A percentile compares a stretch with the other conserved stretches of the same genome.
Conservation (phyloP, 2,888 invertebrate species). For the Neria commutata region DNA sequence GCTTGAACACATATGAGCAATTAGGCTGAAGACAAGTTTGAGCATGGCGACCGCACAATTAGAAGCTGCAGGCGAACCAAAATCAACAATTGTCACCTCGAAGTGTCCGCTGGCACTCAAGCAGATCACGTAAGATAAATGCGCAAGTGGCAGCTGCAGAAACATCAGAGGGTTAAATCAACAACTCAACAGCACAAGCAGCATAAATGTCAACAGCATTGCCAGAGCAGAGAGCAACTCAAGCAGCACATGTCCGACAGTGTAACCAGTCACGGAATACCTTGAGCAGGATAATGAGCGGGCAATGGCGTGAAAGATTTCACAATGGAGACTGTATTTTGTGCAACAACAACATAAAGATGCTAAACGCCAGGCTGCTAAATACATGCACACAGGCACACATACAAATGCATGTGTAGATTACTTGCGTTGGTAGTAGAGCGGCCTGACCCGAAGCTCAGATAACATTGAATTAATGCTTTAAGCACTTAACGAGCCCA, state of each 20-base stretch:
- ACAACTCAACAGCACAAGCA: neutral
- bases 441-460: neutral
- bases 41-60: neutral
- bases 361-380: too few species aligned
- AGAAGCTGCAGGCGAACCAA: neutral
- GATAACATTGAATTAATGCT: slow-evolving; percentile 22
- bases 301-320: neutral
- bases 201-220: neutral
- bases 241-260: neutral
- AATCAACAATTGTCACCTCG: neutral
- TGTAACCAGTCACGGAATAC: neutral
- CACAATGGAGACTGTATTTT: neutral
- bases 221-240: neutral
- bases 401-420: neutral
- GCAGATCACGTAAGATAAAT: neutral
- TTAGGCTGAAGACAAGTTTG: neutral
- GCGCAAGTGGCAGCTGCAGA: neutral
- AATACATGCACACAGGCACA: neutral
- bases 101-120: neutral
- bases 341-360: too few species aligned
- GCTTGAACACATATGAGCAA: neutral
- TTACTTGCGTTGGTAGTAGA: neutral
- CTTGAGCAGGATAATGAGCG: neutral
- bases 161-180: too few species aligned
- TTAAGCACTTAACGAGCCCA: slow-evolving; percentile 21